Percentiles rank a stretch among this genome's conserved stretches.
These are phyloP conservation scores for Sinotaia quadrata DNA, from an alignment of 2,888 invertebrate genomes.

Conservation along the genomic window DNA sequence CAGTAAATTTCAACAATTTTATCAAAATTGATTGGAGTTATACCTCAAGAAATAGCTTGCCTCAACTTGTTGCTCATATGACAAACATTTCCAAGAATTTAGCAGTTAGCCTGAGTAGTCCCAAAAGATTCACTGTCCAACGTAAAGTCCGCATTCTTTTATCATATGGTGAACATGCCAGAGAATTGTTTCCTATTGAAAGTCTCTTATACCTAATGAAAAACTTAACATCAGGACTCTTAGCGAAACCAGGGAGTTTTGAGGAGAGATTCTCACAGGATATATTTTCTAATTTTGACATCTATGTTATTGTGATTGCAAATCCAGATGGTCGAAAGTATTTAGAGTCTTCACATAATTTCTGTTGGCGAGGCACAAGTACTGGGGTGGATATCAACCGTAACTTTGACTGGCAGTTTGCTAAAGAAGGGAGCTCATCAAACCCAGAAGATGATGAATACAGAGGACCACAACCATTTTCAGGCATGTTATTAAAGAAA, in stretches of 20 bases:
- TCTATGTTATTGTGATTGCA: slow-evolving; percentile 62
- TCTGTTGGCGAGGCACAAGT: slow-evolving; percentile 69
- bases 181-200: slow-evolving; percentile 69
- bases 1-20: slow-evolving; percentile 45
- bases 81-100: slow-evolving; percentile 54
- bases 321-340: slow-evolving; percentile 68
- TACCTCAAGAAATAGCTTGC: slow-evolving; percentile 46
- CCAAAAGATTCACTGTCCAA: background rate
- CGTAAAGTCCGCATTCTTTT: slow-evolving; percentile 57
- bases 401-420: slow-evolving; percentile 71
- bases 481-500: too few relatives aligned
- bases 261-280: slow-evolving; percentile 40
- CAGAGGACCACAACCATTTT: slow-evolving; percentile 61
- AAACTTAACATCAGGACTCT: slow-evolving; percentile 51
- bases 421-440: slow-evolving; percentile 63
- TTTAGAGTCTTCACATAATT: slow-evolving; percentile 62
- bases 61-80: slow-evolving; percentile 58
- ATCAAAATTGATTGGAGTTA: slow-evolving; percentile 49
- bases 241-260: slow-evolving; percentile 23
- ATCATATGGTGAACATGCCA: slow-evolving; percentile 69
- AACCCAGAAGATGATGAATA: slow-evolving; percentile 65
- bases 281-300: slow-evolving; percentile 58
- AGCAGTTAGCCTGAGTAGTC: background rate
- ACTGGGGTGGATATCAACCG: slow-evolving; percentile 69
- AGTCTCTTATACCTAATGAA: slow-evolving; percentile 59